Evolutionary conservation across 2,797 vertebrate species (phyloP).

Genomic region (Apogon talboti): DNA sequence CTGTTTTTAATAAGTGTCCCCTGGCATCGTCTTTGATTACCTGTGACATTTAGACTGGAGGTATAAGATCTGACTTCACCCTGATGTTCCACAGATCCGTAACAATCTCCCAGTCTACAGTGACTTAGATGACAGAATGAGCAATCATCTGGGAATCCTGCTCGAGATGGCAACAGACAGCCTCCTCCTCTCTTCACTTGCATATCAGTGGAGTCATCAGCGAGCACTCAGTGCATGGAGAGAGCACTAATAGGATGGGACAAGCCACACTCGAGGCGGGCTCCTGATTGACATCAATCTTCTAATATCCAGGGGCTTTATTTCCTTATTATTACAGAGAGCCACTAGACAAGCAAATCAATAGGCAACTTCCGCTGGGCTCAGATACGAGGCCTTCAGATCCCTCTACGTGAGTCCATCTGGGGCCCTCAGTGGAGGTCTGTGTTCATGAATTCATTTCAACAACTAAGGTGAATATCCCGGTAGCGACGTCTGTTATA

Average conservation of each 20-base stretch:
- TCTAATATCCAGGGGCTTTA: conserved; percentile 79
- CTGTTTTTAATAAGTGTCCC: conserved; percentile 15
- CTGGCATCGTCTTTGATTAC: conserved; percentile 15
- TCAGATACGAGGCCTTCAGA: conserved; percentile 57
- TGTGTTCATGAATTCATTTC: conserved; percentile 45
- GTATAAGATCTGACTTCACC: conserved; percentile 33
- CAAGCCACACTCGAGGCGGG: conserved; percentile 72
- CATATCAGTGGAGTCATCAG: conserved; percentile 84
- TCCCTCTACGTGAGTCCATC: conserved; percentile 51
- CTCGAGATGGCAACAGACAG: conserved; percentile 72
- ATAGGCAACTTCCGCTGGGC: conserved; percentile 73
- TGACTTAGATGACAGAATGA: conserved; percentile 61
- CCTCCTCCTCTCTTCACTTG: conserved; percentile 67
- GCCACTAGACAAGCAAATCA: conserved; percentile 80
- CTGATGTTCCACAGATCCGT: conserved; percentile 45
- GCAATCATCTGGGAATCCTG: conserved; percentile 73
- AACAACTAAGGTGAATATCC: conserved; percentile 43
- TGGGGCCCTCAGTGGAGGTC: conserved; percentile 44
- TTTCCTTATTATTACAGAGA: conserved; percentile 82
- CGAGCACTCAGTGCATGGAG: conserved; percentile 72
- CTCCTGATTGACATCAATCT: conserved; percentile 82
- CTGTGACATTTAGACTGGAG: conserved; percentile 29
- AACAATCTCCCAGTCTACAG: conserved; percentile 39
- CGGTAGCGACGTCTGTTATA: conserved; percentile 5
- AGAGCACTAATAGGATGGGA: conserved; percentile 79